These are phyloP conservation scores for Parnassius smintheus DNA, from an alignment of 2,888 invertebrate genomes.

Conservation along the genomic window DNA sequence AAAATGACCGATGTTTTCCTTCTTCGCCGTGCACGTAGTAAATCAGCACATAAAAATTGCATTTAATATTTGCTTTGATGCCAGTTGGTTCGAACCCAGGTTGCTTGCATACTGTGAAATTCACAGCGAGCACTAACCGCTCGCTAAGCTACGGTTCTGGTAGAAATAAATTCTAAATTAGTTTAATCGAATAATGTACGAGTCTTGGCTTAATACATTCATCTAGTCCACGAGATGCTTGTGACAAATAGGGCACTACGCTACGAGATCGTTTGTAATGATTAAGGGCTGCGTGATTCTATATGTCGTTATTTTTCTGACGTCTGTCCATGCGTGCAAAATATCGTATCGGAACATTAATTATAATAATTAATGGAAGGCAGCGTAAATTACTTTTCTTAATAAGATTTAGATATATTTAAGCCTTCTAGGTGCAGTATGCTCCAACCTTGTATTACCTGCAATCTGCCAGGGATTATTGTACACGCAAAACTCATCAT, in stretches of 20 bases:
- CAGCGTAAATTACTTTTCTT: background rate
- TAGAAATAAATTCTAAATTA: constrained; percentile 5
- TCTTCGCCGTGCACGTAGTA: too few species aligned
- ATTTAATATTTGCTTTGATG: too few species aligned
- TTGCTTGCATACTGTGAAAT: too few species aligned
- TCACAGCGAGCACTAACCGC: too few species aligned
- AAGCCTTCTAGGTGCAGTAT: too few species aligned
- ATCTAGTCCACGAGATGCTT: constrained; percentile 24
- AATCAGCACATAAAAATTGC: too few species aligned
- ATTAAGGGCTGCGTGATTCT: constrained; percentile 13
- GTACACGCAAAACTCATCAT: too few species aligned
- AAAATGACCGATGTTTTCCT: too few species aligned
- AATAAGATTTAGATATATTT: too few species aligned
- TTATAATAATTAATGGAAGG: background rate
- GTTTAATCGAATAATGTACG: constrained; percentile 22
- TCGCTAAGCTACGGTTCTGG: background rate
- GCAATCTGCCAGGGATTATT: too few species aligned
- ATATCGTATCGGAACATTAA: background rate
- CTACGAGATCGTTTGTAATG: constrained; percentile 16
- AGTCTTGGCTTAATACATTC: constrained; percentile 3
- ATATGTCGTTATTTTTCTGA: background rate
- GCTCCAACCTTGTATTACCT: too few species aligned
- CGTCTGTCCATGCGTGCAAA: constrained; percentile 2
- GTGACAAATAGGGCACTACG: constrained; percentile 24
- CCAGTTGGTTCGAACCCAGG: too few species aligned